Percentiles rank a stretch among this genome's conserved stretches.
Evolutionary conservation across 2,888 invertebrate genomes (phyloP).

Genomic region (Clivina fossor): DNA sequence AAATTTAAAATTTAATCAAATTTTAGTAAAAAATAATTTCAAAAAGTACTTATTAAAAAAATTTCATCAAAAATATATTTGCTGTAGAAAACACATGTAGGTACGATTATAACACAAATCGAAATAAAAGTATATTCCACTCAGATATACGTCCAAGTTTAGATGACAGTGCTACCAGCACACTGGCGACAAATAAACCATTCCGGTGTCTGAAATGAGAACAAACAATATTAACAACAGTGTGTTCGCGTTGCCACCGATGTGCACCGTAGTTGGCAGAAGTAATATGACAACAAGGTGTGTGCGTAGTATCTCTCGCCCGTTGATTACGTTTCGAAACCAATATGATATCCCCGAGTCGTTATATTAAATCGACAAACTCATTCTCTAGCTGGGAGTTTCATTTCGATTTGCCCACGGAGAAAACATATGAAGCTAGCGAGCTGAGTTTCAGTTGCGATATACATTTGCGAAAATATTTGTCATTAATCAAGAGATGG

Average conservation of each 20-base stretch:
- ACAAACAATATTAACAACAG: not conserved
- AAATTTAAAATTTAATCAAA: no score
- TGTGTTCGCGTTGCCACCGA: not conserved
- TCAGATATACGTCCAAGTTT: conserved; percentile 11
- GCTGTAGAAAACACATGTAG: not conserved
- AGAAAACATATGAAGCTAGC: not conserved
- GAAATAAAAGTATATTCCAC: no score
- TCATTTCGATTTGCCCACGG: conserved; percentile 9
- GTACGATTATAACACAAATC: conserved; percentile 8
- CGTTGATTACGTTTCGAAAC: conserved; percentile 29
- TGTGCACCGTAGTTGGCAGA: conserved; percentile 31
- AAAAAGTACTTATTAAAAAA: no score
- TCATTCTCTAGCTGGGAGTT: conserved; percentile 15
- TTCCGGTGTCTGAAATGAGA: no score
- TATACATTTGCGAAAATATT: conserved; percentile 52
- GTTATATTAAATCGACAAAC: conserved; percentile 26
- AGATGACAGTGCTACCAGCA: no score
- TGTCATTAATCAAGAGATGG: conserved; percentile 51
- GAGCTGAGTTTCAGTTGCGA: conserved; percentile 1
- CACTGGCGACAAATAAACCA: no score
- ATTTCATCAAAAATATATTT: no score
- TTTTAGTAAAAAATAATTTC: no score
- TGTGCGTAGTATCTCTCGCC: conserved; percentile 14
- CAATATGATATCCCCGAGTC: conserved; percentile 30
- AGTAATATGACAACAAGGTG: conserved; percentile 33